Conservation (phyloP, 1,140 invertebrate genomes). For the Hyposmocoma kahamanoa region DNA sequence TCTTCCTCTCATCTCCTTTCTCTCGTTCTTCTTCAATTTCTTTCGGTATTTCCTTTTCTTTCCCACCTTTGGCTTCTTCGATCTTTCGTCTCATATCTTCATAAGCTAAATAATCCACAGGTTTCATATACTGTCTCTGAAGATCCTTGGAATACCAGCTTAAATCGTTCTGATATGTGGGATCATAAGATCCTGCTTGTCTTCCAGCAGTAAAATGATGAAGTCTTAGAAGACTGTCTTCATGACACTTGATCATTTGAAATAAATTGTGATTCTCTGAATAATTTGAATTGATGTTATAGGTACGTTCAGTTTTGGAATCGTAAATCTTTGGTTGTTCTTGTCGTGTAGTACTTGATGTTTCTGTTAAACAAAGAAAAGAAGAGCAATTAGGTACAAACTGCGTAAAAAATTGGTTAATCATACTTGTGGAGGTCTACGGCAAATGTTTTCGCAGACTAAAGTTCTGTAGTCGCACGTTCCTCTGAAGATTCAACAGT, state of each 20-base stretch:
- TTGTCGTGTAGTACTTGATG: too few species aligned
- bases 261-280: slow-evolving; percentile 51
- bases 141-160: slow-evolving; percentile 60
- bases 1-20: slow-evolving; percentile 73
- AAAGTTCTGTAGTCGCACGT: too few species aligned
- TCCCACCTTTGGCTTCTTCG: slow-evolving; percentile 42
- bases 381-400: too few species aligned
- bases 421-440: too few species aligned
- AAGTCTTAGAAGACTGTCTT: slow-evolving; percentile 53
- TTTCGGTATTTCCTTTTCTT: slow-evolving; percentile 31
- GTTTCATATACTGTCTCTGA: slow-evolving; percentile 55
- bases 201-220: slow-evolving; percentile 57
- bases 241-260: slow-evolving; percentile 68
- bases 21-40: slow-evolving; percentile 37
- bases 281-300: too few species aligned
- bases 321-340: too few species aligned
- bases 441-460: too few species aligned
- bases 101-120: slow-evolving; percentile 48
- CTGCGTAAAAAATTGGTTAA: too few species aligned
- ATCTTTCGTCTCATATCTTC: slow-evolving; percentile 56
- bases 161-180: slow-evolving; percentile 49
- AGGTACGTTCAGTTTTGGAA: too few species aligned
- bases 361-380: too few species aligned
- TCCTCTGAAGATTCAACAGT: too few species aligned
- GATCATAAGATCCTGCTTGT: slow-evolving; percentile 39